phyloP scores from a whole-genome alignment of 1,140 invertebrate species.

The Sycophaga agraensis region DNA sequence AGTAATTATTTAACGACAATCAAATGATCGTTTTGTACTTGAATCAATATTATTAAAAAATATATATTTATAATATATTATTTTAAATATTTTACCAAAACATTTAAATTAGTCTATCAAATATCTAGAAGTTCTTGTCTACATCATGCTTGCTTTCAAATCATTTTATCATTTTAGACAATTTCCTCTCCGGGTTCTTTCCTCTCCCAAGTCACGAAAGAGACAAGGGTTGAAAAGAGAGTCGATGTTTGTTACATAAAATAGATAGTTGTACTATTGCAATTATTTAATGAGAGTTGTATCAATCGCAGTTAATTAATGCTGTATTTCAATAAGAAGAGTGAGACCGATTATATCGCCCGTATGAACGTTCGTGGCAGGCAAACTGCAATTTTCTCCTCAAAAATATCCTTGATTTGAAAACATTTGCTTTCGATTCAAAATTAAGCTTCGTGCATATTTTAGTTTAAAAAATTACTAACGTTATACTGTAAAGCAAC shows the following conservation, averaged over 20 bases:
- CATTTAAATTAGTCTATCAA: not conserved
- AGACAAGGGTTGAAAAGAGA: conserved; percentile 32
- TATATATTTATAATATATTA: not conserved
- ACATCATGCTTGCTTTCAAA: not conserved
- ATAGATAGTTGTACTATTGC: conserved; percentile 41
- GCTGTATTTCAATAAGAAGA: conserved; percentile 29
- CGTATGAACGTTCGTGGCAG: conserved; percentile 21
- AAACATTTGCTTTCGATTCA: no score
- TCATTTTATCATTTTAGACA: not conserved
- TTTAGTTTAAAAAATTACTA: no score
- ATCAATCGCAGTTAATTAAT: conserved; percentile 30
- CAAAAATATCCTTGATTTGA: no score
- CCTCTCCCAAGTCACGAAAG: conserved; percentile 35
- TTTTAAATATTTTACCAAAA: not conserved
- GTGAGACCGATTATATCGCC: conserved; percentile 20
- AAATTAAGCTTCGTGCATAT: no score
- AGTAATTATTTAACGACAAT: no score
- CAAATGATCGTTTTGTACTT: no score
- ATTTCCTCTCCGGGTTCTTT: conserved; percentile 32
- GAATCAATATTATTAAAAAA: not conserved
- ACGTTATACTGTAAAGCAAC: no score
- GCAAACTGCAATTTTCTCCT: conserved; percentile 21
- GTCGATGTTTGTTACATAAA: conserved; percentile 45
- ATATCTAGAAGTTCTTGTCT: not conserved
- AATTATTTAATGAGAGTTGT: conserved; percentile 34